These are phyloP conservation scores for Aspidoscelis tigris DNA, from an alignment of 2,113 vertebrate genomes.

Conservation along the genomic window DNA sequence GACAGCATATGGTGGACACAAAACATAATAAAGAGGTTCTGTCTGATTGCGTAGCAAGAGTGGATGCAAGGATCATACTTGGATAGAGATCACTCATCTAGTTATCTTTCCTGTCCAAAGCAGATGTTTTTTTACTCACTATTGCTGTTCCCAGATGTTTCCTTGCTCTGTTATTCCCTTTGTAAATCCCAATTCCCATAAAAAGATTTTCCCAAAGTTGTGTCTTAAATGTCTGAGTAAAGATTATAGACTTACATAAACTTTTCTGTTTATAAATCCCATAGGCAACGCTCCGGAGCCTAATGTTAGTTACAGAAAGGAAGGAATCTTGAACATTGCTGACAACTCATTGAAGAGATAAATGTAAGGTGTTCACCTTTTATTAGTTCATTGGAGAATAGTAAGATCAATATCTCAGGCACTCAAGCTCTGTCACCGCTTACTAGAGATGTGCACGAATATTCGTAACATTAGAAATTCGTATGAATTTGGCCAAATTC, in stretches of 20 bases:
- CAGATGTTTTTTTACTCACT: conserved; percentile 4
- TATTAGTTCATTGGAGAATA: not conserved
- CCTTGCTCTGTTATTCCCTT: conserved; percentile 6
- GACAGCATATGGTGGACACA: not conserved
- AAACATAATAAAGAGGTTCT: not conserved
- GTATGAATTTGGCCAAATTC: too few species aligned
- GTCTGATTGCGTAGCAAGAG: accelerated
- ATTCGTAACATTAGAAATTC: too few species aligned
- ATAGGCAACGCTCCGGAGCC: not conserved
- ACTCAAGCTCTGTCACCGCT: not conserved
- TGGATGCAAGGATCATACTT: not conserved
- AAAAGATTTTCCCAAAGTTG: conserved; percentile 3
- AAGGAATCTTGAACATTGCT: not conserved
- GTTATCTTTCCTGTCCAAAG: not conserved
- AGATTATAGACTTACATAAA: not conserved
- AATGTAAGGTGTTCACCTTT: not conserved
- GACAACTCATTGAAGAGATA: not conserved
- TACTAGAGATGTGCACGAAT: too few species aligned
- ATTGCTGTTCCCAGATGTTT: not conserved
- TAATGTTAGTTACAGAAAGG: not conserved
- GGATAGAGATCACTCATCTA: not conserved
- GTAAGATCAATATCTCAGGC: not conserved
- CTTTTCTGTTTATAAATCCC: not conserved
- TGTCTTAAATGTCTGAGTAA: not conserved
- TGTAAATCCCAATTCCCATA: conserved; percentile 4